Conservation (phyloP, 2,113 vertebrate species). For the Syngnathus scovelli region DNA sequence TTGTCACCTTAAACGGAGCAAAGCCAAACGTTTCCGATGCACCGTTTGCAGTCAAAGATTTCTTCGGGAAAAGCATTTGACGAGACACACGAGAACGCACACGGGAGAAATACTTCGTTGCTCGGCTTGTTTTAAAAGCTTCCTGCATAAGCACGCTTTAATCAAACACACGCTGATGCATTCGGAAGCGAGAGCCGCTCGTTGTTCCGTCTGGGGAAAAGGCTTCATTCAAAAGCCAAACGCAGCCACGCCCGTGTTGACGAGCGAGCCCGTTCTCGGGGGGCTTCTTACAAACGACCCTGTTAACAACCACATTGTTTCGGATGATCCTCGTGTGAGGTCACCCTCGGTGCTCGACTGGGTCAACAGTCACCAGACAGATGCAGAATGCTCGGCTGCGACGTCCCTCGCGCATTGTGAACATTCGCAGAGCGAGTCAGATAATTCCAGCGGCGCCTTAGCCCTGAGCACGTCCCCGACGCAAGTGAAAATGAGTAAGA, state of each 20-base stretch:
- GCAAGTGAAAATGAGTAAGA: neutral
- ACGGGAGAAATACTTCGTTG: neutral
- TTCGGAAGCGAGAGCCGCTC: neutral
- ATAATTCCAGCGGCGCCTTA: neutral
- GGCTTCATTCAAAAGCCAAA: neutral
- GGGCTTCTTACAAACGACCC: too few species aligned
- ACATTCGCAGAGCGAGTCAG: neutral
- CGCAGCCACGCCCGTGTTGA: fast-evolving
- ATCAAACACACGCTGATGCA: neutral
- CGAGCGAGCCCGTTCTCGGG: neutral
- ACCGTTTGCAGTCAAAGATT: neutral
- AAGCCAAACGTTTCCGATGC: neutral
- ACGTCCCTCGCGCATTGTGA: neutral
- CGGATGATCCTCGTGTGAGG: neutral
- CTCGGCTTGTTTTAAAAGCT: neutral
- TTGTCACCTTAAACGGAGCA: neutral
- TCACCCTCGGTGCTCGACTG: neutral
- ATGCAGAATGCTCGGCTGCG: neutral
- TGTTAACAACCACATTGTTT: too few species aligned
- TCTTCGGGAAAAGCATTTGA: neutral
- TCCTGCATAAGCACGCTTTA: neutral
- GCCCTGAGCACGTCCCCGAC: neutral
- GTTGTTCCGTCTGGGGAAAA: neutral
- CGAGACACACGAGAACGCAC: neutral
- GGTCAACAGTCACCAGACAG: neutral